Conservation (phyloP, 1,140 invertebrate species). For the Bicyclus anynana region DNA sequence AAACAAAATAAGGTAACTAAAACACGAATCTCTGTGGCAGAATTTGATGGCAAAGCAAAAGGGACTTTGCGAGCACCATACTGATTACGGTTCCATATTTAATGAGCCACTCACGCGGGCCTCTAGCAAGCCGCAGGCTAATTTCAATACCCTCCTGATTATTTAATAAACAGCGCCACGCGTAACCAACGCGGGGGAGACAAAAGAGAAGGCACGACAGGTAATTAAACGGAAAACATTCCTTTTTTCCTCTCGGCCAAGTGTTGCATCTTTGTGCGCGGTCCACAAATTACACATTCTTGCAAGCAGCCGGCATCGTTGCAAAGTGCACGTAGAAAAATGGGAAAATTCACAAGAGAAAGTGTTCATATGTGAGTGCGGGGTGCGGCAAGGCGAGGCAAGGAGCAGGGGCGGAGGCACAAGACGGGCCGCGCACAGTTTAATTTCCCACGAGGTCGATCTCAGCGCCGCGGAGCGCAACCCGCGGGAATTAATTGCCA, state of each 20-base stretch:
- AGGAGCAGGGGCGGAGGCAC: constrained; percentile 48
- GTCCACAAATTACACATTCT: constrained; percentile 32
- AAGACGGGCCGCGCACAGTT: constrained; percentile 73
- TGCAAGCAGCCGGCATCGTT: constrained; percentile 24
- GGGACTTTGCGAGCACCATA: constrained; percentile 45
- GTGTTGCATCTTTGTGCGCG: constrained; percentile 15
- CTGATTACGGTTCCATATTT: constrained; percentile 73
- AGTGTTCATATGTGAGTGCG: constrained; percentile 66
- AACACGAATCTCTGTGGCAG: not conserved
- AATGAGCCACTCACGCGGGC: constrained; percentile 64
- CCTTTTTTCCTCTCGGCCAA: constrained; percentile 12
- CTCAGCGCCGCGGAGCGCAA: constrained; percentile 70
- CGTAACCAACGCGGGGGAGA: constrained; percentile 28
- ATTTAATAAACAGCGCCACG: constrained; percentile 43
- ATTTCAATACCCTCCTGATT: constrained; percentile 64
- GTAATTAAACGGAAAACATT: constrained; percentile 34
- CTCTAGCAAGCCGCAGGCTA: constrained; percentile 55
- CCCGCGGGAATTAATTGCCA: constrained; percentile 77
- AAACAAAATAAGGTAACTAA: not conserved
- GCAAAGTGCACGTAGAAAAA: constrained; percentile 55
- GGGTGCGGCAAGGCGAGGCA: constrained; percentile 39
- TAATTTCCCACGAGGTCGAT: constrained; percentile 77
- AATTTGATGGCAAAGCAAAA: constrained; percentile 37
- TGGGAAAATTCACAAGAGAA: constrained; percentile 65
- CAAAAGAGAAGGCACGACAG: constrained; percentile 30